These are phyloP conservation scores for Pseudomugil gertrudae DNA, from an alignment of 2,797 vertebrate genomes.

Conservation along the genomic window DNA sequence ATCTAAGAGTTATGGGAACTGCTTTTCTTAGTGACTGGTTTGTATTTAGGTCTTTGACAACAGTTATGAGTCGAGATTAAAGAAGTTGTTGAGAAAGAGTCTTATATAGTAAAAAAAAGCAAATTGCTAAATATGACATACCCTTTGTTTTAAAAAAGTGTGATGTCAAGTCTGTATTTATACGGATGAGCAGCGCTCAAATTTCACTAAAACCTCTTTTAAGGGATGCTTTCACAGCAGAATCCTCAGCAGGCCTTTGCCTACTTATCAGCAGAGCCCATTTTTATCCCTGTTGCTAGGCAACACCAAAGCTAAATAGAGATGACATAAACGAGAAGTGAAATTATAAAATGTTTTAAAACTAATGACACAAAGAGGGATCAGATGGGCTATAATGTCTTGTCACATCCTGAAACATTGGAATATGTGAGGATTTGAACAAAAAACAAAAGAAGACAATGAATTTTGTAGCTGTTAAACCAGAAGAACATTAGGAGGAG, in stretches of 20 bases:
- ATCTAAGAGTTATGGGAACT: not conserved
- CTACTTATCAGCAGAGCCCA: constrained; percentile 11
- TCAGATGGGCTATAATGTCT: not conserved
- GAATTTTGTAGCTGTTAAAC: not conserved
- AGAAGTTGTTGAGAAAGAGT: not conserved
- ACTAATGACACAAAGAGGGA: not conserved
- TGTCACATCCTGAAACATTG: not conserved
- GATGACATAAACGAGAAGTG: not conserved
- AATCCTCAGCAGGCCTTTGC: constrained; percentile 15
- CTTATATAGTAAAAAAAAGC: not conserved
- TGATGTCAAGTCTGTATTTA: not conserved
- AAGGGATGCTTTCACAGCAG: constrained; percentile 17
- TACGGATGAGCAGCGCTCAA: not conserved
- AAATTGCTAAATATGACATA: not conserved
- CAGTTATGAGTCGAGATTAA: not conserved
- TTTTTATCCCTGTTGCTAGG: constrained; percentile 24
- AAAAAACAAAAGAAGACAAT: not conserved
- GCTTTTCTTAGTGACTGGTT: not conserved
- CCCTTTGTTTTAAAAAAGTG: not conserved
- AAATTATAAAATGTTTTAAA: constrained; percentile 2
- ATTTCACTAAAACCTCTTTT: constrained; percentile 2
- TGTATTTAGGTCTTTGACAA: not conserved
- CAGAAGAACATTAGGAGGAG: not conserved
- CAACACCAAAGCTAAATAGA: constrained; percentile 29
- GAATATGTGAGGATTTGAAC: not conserved